These are phyloP conservation scores for Trichonephila inaurata DNA, from an alignment of 1,140 invertebrate genomes.

Conservation along the genomic window DNA sequence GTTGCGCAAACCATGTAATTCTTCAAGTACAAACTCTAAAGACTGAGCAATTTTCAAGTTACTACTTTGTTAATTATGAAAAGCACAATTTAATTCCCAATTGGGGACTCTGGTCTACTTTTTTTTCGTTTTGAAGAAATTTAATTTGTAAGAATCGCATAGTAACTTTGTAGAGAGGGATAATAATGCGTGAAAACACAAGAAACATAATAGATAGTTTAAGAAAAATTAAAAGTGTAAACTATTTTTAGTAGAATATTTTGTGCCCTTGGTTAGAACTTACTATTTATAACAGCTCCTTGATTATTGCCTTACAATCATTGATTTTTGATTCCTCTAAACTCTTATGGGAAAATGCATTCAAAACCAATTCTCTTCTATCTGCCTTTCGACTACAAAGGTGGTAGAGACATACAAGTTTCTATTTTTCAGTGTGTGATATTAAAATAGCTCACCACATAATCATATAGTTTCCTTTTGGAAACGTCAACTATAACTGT, in stretches of 20 bases:
- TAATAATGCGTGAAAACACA: not conserved
- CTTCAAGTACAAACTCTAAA: constrained; percentile 27
- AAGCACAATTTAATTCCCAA: constrained; percentile 12
- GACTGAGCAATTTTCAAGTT: constrained; percentile 1
- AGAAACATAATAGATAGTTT: not conserved
- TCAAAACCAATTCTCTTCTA: not conserved
- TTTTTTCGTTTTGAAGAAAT: not conserved
- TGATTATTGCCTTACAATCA: constrained; percentile 4
- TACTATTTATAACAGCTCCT: not conserved
- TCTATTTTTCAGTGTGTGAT: constrained; percentile 63
- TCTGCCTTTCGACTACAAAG: not conserved
- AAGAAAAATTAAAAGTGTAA: not conserved
- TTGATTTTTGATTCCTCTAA: constrained; percentile 35
- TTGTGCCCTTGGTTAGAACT: not conserved
- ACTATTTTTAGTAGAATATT: not conserved
- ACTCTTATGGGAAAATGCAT: not conserved
- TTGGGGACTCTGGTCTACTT: not conserved
- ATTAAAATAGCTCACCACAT: constrained; percentile 18
- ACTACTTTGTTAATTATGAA: not conserved
- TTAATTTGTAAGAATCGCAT: not conserved
- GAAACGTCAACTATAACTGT: constrained; percentile 46
- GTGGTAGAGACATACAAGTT: constrained; percentile 24
- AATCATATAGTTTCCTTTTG: constrained; percentile 46
- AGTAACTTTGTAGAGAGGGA: not conserved
- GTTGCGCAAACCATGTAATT: constrained; percentile 61